Base-by-base conservation (phyloP, 1,140 invertebrate species). In the Sycophaga agraensis region DNA sequence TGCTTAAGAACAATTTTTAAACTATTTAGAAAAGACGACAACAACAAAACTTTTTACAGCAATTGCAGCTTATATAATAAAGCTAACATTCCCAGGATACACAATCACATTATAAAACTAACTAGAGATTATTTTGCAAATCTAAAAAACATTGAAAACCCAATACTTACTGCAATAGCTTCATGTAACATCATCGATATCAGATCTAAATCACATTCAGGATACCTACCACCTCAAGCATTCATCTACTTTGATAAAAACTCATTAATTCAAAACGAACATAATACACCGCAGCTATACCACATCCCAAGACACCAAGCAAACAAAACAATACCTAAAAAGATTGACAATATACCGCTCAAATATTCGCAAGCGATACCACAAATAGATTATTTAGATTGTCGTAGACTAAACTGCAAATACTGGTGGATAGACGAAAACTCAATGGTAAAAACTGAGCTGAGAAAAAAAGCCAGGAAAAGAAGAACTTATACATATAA, bases 101-200 rank as follows among this genome's bases (percentile, higher is more conserved):
- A 55, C 34, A 54, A 39, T 39, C 55, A 39, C 8, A 62, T 62
- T 7, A 54, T 55, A 6, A 39, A 54, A 48, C n/a, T 62, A 1
- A 48, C 21, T 9, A 35, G 42, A 39, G 19, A 54, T 24, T 51
- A 62, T 21, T 40, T 54, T n/a, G 40, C 24, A 0, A 28, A 28
- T 4, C 0, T 11, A 21, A 45, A 17, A 28, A 54, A 21, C 2
- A 17, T 48, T 0, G 4, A 46, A 2, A 43, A 61, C 12, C 12
- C 14, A 31, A n/a, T 16, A 16, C n/a, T 11, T 12, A 42, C 12
- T 39, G 4, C 21, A 19, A 9, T 3, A 21, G 14, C 14, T 45
- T 8, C 16, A 16, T 34, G 22, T 8, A 2, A n/a, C 16, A 16
- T 8, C 11, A 17, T 9, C 4, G 14, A n/a, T n/a, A n/a, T 1